Conservation (phyloP, 2,113 vertebrate species). For the Morone chrysops region DNA sequence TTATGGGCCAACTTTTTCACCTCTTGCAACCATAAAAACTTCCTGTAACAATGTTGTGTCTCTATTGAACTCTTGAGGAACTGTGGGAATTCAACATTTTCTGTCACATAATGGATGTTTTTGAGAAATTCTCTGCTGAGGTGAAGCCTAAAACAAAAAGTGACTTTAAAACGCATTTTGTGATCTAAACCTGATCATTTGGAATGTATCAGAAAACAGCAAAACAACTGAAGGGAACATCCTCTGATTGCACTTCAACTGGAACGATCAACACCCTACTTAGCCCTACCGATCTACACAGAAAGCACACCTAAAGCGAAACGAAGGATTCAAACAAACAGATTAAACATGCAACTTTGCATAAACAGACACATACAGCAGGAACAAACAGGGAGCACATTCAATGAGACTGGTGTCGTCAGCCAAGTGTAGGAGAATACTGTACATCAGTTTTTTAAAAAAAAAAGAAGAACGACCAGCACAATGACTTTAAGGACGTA, state of each 20-base stretch:
- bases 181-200: conserved; percentile 19
- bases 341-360: conserved; percentile 78
- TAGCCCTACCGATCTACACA: conserved; percentile 42
- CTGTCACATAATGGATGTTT: background rate
- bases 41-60: background rate
- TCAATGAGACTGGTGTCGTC: conserved; percentile 62
- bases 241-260: conserved; percentile 41
- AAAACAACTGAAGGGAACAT: conserved; percentile 10
- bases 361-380: conserved; percentile 67
- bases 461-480: conserved; percentile 39
- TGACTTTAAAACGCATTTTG: conserved; percentile 2
- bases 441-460: conserved; percentile 74
- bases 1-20: background rate
- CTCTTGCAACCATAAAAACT: background rate
- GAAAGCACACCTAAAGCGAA: conserved; percentile 64
- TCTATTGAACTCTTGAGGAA: conserved; percentile 3
- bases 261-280: conserved; percentile 27
- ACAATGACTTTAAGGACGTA: conserved; percentile 55
- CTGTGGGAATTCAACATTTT: background rate
- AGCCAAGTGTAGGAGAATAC: conserved; percentile 58
- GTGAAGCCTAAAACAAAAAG: conserved; percentile 19
- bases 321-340: conserved; percentile 57
- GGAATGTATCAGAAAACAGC: conserved; percentile 39
- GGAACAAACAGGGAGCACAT: conserved; percentile 70
- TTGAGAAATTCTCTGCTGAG: conserved; percentile 8